Percentiles rank a stretch among this genome's conserved stretches.
Evolutionary conservation across 2,888 invertebrate genomes (phyloP).

Genomic region (Myopa tessellatipennis): DNA sequence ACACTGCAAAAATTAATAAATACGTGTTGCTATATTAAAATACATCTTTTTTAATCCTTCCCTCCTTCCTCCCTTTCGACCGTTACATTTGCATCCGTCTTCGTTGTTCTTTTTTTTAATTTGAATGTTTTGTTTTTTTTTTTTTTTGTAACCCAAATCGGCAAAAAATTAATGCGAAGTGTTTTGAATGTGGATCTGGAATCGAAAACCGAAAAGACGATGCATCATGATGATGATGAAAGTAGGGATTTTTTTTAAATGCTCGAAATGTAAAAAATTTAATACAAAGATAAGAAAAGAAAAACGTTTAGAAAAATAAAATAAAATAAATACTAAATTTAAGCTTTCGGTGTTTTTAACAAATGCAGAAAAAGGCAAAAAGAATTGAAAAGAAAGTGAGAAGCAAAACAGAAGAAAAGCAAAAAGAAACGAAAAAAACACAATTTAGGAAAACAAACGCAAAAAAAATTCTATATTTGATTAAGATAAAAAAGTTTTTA

Average conservation of each 20-base stretch:
- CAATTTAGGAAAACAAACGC: slow-evolving; percentile 55
- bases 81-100: no score
- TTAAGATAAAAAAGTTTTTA: slow-evolving; percentile 54
- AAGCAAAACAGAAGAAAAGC: slow-evolving; percentile 21
- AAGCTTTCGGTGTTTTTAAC: slow-evolving; percentile 68
- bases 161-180: no score
- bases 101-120: not conserved
- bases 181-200: no score
- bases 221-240: no score
- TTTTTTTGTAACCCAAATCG: no score
- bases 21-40: slow-evolving; percentile 10
- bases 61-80: not conserved
- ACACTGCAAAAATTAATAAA: slow-evolving; percentile 17
- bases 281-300: slow-evolving; percentile 43
- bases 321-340: slow-evolving; percentile 62
- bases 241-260: no score
- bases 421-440: slow-evolving; percentile 29
- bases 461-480: slow-evolving; percentile 58
- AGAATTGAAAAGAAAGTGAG: no score
- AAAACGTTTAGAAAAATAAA: slow-evolving; percentile 52
- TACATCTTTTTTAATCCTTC: not conserved
- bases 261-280: slow-evolving; percentile 26
- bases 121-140: not conserved
- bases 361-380: slow-evolving; percentile 30
- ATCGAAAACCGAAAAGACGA: no score